Percentiles rank a stretch among this genome's conserved stretches.
Evolutionary conservation across 1,140 invertebrate species (phyloP).

Genomic region (Nomia melanderi): DNA sequence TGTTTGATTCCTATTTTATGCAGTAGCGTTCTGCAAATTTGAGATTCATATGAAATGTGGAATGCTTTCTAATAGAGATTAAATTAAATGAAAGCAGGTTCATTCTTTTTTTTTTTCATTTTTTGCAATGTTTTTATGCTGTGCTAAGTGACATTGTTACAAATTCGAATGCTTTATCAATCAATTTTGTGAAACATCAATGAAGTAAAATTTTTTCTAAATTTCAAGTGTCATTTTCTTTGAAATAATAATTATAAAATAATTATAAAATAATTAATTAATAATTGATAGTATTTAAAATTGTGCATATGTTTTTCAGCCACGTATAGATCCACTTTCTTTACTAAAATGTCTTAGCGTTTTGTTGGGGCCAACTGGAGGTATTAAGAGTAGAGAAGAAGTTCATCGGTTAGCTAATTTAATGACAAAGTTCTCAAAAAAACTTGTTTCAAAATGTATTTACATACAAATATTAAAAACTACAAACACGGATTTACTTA

Average conservation of each 20-base stretch:
- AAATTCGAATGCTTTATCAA: too few species aligned
- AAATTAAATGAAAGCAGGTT: neutral
- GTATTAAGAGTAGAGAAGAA: conserved; percentile 92
- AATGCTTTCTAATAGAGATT: neutral
- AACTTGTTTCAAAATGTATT: conserved; percentile 96
- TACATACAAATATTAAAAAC: conserved; percentile 96
- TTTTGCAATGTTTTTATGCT: too few species aligned
- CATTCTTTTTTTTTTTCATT: too few species aligned
- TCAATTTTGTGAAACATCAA: neutral
- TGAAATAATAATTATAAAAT: neutral
- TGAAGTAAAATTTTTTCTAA: neutral
- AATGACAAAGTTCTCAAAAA: conserved; percentile 97
- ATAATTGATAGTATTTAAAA: conserved; percentile 14
- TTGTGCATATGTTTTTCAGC: conserved; percentile 83
- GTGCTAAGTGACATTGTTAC: neutral
- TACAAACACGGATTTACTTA: conserved; percentile 91
- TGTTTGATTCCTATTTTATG: neutral
- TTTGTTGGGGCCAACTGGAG: conserved; percentile 89
- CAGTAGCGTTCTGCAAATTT: neutral
- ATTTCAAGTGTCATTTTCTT: neutral
- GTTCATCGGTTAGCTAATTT: conserved; percentile 92
- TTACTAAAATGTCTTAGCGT: conserved; percentile 93
- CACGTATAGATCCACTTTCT: conserved; percentile 93
- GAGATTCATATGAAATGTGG: neutral
- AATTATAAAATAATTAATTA: neutral